Evolutionary conservation across 2,113 vertebrate genomes (phyloP), one percentile per base, ranked within the genome.

Genomic region (Gymnobelideus leadbeateri): DNA sequence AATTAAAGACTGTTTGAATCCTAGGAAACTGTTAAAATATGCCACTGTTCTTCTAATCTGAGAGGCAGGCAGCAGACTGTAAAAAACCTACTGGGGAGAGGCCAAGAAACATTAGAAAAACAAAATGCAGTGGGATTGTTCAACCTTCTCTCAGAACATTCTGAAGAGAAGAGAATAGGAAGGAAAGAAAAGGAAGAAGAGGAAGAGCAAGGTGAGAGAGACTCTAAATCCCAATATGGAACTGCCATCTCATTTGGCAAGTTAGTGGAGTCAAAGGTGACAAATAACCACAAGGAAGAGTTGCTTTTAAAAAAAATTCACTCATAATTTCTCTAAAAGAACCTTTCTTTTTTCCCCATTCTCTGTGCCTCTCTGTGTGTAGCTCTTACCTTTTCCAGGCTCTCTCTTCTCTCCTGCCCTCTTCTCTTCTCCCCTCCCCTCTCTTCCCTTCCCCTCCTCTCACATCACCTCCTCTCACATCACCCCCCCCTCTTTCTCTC

Each of bases 1-100:
- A 98, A 99, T 98, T 98, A 98, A 98, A 98, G 97, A 96, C 96
- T 96, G 93, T 98, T 97, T 97, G 97, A 98, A 98, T 98, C 98
- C 98, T 98, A 98, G 96, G 98, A 98, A 98, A 98, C 98, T 98
- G 96, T 97, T 98, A 98, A 98, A 99, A 98, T 98, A 98, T 98
- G 97, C 96, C 96, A 98, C 95, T 89, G 89, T 98, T 98, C 96
- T 98, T 98, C 97, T 98, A 98, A 98, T 98, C 98, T 96, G 96
- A 98, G 96, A 98, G 95, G 96, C 98, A 98, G 92, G 97, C 98
- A 98, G 96, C 97, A 98, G 98, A 98, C 97, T 98, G 97, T 97
- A 98, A 98, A 98, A 84, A 98, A 95, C 51, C 94, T 97, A 49
- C 94, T 98, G 98, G 97, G 96, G 89, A 97, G 94, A 95, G 92